Base-by-base conservation (phyloP, 1,140 invertebrate species). In the Drosophila sturtevanti region DNA sequence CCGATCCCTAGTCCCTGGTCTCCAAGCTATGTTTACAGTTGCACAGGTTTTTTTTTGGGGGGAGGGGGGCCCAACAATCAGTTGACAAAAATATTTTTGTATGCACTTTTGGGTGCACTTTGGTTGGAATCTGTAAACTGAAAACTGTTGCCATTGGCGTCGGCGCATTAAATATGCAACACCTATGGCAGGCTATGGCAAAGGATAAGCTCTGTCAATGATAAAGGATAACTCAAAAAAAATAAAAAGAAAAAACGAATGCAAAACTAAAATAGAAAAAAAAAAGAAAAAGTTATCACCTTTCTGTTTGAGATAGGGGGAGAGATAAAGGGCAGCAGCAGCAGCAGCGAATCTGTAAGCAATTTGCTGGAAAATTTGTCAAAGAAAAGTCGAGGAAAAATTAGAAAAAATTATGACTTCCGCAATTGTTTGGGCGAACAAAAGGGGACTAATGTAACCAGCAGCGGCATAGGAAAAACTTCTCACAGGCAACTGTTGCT, bases 331-430 rank as follows among this genome's bases (percentile, higher is more conserved):
- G 16, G 22, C 18, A 7, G 21, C 6, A 27, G 12, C 22, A 41
- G n/a, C 12, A 9, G 14, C 14, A 44, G 41, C 14, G 41, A 69
- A 71, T 78, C 60, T 62, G 72, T 62, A 52, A 64, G 67, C 78
- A 85, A 86, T 81, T 81, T 87, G 79, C 75, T 60, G 71, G 63
- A 71, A 73, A 81, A 86, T 81, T 79, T 81, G 71, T 79, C 76
- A 87, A 63, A 69, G 55, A 76, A 68, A 62, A 66, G 63, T 69
- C 24, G 35, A 56, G 38, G 62, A 27, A 37, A 58, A 85, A 85
- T 84, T 85, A 80, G 79, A 72, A 78, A 77, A 77, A 85, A 85
- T 85, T 85, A 85, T 85, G 77, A 85, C 70, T 85, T 80, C 67
- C 69, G 74, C 67, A 79, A 86, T 86, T 82, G 82, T 63, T 56